Conservation (phyloP, 92 coral and sea anemone species). For the Porites rus region DNA sequence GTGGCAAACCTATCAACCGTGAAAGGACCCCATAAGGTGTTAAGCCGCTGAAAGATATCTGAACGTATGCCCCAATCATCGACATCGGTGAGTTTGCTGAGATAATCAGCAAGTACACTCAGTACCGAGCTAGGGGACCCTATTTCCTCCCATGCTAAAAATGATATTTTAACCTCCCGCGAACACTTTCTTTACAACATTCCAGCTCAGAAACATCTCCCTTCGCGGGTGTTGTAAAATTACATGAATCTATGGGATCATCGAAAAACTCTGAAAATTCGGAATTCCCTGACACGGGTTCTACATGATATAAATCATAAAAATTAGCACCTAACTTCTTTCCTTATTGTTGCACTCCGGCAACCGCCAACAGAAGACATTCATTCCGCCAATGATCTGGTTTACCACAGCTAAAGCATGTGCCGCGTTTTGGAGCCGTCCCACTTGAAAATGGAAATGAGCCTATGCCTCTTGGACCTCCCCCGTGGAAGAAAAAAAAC, state of each 20-base stretch:
- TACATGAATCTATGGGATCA: no score
- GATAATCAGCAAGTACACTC: neutral
- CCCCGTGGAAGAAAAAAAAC: no score
- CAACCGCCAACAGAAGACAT: neutral
- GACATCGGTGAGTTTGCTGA: no score
- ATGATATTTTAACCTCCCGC: neutral
- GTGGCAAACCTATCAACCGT: no score
- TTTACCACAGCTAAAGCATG: conserved; percentile 3
- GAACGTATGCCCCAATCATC: no score
- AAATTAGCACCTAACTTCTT: conserved; percentile 11
- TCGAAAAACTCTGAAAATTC: neutral
- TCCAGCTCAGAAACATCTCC: neutral
- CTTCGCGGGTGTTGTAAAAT: neutral
- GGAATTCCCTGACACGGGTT: neutral
- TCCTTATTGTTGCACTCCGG: neutral
- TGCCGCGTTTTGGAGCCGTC: no score
- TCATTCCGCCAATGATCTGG: conserved; percentile 10
- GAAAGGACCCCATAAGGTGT: no score
- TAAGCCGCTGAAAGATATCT: no score
- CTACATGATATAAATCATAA: neutral
- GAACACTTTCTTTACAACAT: neutral
- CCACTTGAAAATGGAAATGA: no score
- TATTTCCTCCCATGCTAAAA: neutral
- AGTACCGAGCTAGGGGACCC: conserved; percentile 33
- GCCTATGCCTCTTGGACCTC: no score